Evolutionary conservation across 2,113 vertebrate genomes (phyloP), one percentile per base, ranked within the genome.

Genomic region (Phodopus roborovskii): DNA sequence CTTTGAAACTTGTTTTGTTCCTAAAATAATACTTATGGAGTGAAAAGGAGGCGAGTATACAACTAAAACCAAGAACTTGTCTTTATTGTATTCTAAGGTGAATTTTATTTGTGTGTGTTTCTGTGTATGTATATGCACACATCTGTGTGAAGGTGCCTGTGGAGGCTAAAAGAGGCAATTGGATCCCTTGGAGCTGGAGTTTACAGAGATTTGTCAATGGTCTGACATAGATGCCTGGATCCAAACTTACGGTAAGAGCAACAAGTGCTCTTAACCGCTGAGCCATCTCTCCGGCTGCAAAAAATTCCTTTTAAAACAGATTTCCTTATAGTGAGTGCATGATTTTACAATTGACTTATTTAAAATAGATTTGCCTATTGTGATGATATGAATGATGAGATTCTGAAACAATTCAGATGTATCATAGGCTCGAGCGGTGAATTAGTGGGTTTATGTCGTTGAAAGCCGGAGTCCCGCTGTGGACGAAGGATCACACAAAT

Each of bases 271-370:
- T 17, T 48, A 77, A 42, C 19, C 13, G 16, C 42, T 77, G 13
- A 48, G 42, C 24, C n/a, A 62, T 62, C 56, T 62, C 24, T 42
- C 58, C 22, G 9, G n/a, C 24, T 13, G n/a, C 58, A 15, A 62
- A 62, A 45, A 93, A 58, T 92, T 5, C 86, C 78, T 36, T 88
- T 90, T 92, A 77, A 68, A 90, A 50, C 45, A 96, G 77, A 28
- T 86, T 62, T 39, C 30, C 10, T 62, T 89, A 68, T 36, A 81
- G 1, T 48, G 70, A 70, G 19, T 19, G n/a, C n/a, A n/a, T n/a
- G n/a, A 71, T 71, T 71, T 71, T 71, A n/a, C 36, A 71, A 71
- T 71, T 19, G 16, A 71, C 36, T 19, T 71, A n/a, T 88, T 84
- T 88, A 82, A 68, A 92, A 50, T 53, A 95, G 77, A 22, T 81